These are phyloP conservation scores for Tonatia bakeri DNA, from an alignment of 2,113 vertebrate genomes.

Conservation along the genomic window DNA sequence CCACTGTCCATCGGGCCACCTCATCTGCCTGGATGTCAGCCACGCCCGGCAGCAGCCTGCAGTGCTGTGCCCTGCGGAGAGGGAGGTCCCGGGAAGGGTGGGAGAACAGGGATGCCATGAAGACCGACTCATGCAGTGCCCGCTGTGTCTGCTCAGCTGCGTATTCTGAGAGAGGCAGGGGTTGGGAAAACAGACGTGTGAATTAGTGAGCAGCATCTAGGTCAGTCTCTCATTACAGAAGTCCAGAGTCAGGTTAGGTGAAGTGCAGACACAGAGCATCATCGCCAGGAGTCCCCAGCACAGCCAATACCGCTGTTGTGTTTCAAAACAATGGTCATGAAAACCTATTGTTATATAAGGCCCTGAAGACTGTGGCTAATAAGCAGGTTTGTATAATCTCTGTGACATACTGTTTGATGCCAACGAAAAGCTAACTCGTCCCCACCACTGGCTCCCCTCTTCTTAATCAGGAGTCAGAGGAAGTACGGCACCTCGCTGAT, in stretches of 20 bases:
- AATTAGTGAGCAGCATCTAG: too few relatives aligned
- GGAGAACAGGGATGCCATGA: conserved; percentile 63
- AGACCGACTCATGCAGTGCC: conserved; percentile 78
- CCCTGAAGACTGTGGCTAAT: background rate
- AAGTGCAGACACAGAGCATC: background rate
- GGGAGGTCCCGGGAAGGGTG: conserved; percentile 71
- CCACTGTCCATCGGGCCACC: conserved; percentile 75
- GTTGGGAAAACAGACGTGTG: background rate
- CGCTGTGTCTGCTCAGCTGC: conserved; percentile 64
- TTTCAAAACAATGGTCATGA: background rate
- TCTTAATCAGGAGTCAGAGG: background rate
- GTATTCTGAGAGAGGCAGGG: conserved; percentile 61
- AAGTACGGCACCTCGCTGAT: rapidly evolving
- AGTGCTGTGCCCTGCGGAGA: conserved; percentile 79
- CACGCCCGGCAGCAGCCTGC: conserved; percentile 80
- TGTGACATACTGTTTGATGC: background rate
- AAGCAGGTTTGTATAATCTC: background rate
- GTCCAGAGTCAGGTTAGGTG: background rate
- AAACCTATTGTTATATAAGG: background rate
- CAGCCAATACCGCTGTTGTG: background rate
- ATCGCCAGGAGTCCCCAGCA: background rate
- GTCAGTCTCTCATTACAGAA: background rate
- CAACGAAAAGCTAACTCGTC: background rate
- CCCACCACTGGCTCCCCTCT: background rate
- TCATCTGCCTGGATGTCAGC: conserved; percentile 63